Base-by-base conservation (phyloP, 2,888 invertebrate genomes). In the Lagria hirta region DNA sequence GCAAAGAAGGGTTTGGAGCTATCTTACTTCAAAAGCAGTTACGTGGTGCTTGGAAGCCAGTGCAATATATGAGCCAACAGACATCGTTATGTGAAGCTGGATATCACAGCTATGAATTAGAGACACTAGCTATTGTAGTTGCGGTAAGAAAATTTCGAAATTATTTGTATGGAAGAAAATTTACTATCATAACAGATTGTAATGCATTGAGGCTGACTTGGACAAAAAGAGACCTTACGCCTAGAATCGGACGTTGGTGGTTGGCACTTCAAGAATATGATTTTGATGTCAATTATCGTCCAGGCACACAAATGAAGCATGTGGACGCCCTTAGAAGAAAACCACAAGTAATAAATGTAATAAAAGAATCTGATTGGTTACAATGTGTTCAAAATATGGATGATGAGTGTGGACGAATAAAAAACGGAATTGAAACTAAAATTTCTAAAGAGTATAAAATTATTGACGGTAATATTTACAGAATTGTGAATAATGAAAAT, bases 21-120 rank as follows among this genome's bases (percentile, higher is more conserved):
- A 54, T 66, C 4, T 36, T 68, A 8, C 8, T 69, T 18, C 68
- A 69, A 43, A 52, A 47, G 20, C 62, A 65, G 28, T 4, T 28
- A 0, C 59, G 63, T 46, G 36, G 35, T 3, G 48, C 52, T 14
- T 54, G 64, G 15, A 59, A 66, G 17, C 65, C 65, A 0, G 38
- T 66, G 0, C 61, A 61, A 33, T 64, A 61, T 48, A 66, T 61
- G 48, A 63, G 61, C 2, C 61, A 62, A 41, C 46, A 58, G 17
- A 60, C 64, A 1, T 56, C 59, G 1, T 51, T 50, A 1, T 26
- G 33, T 1, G 64, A 65, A 44, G 45, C 57, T 0, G 60, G 53
- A 28, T 65, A 61, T 22, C 65, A 66, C 34, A 64, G 62, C 44
- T 69, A 58, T 41, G 64, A 67, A 32, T 26, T 68, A 4, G 65